Conservation (phyloP, 2,113 vertebrate species). For the Chloebia gouldiae region DNA sequence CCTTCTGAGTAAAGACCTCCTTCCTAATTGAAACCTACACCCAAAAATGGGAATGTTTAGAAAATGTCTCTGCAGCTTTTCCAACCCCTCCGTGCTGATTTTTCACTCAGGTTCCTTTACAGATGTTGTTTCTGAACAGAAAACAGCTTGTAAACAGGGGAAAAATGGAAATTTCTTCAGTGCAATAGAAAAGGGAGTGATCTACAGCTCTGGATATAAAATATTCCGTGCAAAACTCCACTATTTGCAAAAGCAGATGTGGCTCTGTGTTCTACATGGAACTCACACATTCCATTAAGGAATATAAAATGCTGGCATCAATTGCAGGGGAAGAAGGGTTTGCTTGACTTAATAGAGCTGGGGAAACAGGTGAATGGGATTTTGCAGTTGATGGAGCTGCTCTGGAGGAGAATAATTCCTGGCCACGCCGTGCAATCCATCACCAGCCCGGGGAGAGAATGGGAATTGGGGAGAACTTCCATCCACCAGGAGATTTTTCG, state of each 20-base stretch:
- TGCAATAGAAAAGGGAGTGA: background rate
- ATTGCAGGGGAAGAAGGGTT: background rate
- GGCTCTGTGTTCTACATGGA: background rate
- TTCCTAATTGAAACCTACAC: background rate
- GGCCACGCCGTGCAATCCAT: background rate
- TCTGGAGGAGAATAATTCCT: background rate
- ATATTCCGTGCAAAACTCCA: background rate
- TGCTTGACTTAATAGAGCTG: background rate
- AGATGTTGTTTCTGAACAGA: background rate
- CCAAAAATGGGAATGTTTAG: background rate
- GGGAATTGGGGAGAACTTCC: background rate
- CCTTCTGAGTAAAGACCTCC: background rate
- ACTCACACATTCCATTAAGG: background rate
- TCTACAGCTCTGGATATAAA: background rate
- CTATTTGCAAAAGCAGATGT: background rate
- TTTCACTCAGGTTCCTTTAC: background rate
- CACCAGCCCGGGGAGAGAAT: accelerated
- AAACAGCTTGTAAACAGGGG: background rate
- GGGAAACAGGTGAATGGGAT: background rate
- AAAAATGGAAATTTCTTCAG: slow-evolving; percentile 11
- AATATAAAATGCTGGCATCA: background rate
- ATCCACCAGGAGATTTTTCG: accelerated
- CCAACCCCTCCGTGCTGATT: background rate
- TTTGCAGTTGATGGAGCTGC: background rate
- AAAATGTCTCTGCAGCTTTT: background rate